Percentiles rank a stretch among this genome's conserved stretches.
These are phyloP conservation scores for Noctua fimbriata DNA, from an alignment of 2,888 invertebrate species.

Conservation along the genomic window DNA sequence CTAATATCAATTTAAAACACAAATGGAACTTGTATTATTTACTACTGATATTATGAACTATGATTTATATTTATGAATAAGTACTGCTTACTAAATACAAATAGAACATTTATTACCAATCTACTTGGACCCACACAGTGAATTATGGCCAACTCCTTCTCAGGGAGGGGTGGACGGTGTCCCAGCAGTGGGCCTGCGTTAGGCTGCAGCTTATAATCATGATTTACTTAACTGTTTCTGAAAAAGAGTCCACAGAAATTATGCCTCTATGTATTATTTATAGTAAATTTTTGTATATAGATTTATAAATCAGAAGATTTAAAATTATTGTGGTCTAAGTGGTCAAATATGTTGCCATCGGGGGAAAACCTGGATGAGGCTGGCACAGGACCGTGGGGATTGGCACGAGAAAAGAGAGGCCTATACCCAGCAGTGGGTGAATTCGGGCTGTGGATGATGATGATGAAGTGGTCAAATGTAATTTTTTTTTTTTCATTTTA, in stretches of 20 bases:
- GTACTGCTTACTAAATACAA: neutral
- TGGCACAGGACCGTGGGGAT: no score
- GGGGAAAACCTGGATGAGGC: no score
- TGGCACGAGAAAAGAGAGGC: no score
- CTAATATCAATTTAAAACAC: neutral
- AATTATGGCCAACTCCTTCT: neutral
- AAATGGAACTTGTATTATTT: slow-evolving; percentile 5
- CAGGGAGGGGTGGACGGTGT: rapidly evolving
- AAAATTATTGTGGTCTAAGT: neutral
- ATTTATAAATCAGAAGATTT: neutral
- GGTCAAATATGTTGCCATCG: neutral
- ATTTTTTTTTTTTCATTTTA: slow-evolving; percentile 26
- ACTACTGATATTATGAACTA: slow-evolving; percentile 6
- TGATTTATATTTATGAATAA: neutral
- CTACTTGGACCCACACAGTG: neutral
- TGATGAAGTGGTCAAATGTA: neutral
- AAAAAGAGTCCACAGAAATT: neutral
- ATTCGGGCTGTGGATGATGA: no score
- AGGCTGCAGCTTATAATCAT: neutral
- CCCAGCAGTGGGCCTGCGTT: neutral
- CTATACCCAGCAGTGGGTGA: no score
- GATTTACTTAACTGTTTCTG: neutral
- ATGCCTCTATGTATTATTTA: neutral
- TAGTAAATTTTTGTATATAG: no score
- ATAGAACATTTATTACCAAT: neutral